Conservation (phyloP, 1,140 invertebrate species). For the Drosophila novamexicana region DNA sequence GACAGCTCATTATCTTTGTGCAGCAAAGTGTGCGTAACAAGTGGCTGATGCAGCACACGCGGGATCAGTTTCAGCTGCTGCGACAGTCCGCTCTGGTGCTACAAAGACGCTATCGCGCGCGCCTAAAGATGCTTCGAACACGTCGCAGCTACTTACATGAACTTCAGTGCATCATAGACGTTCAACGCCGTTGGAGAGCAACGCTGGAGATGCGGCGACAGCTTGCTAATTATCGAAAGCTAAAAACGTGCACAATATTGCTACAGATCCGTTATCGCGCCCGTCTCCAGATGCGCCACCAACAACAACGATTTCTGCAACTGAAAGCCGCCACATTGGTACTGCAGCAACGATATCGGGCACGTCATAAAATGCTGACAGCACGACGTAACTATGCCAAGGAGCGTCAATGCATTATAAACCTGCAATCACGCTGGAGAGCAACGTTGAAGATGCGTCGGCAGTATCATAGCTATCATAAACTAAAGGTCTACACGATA, state of each 20-base stretch:
- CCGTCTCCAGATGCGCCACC: constrained; percentile 22
- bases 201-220: constrained; percentile 55
- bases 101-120: constrained; percentile 85
- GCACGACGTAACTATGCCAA: constrained; percentile 56
- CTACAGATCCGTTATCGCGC: constrained; percentile 29
- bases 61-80: constrained; percentile 51
- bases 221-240: constrained; percentile 51
- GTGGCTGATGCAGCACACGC: constrained; percentile 45
- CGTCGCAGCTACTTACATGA: constrained; percentile 54
- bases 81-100: constrained; percentile 78
- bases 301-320: constrained; percentile 8
- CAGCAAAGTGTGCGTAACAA: constrained; percentile 72
- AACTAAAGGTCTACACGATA: constrained; percentile 20
- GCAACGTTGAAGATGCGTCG: constrained; percentile 37
- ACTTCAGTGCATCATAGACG: background rate
- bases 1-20: constrained; percentile 42
- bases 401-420: constrained; percentile 26
- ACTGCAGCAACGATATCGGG: constrained; percentile 78
- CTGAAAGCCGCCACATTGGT: constrained; percentile 18
- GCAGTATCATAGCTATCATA: constrained; percentile 21
- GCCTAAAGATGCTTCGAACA: constrained; percentile 46
- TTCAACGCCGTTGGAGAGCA: constrained; percentile 85
- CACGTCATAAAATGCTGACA: constrained; percentile 42
- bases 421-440: constrained; percentile 47
- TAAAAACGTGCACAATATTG: constrained; percentile 49